Evolutionary conservation across 2,113 vertebrate genomes (phyloP).

Genomic region (Tupaia chinensis): DNA sequence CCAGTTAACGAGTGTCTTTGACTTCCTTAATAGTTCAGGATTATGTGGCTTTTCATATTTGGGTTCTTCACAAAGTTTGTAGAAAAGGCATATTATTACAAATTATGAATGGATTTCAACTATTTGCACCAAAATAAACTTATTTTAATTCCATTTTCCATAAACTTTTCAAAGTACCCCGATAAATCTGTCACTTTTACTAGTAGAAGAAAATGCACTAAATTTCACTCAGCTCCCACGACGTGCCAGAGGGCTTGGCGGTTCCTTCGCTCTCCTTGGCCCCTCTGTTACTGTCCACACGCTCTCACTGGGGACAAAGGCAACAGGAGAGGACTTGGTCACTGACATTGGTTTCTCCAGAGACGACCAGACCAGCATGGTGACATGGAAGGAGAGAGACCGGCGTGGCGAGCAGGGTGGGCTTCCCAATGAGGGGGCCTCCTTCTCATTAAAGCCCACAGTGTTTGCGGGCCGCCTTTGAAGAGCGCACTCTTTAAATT

Average conservation of each 20-base stretch:
- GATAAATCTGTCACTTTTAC: neutral
- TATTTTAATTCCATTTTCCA: no score
- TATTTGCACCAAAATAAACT: no score
- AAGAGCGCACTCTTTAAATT: slow-evolving; percentile 63
- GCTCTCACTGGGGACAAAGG: neutral
- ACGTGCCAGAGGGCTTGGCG: neutral
- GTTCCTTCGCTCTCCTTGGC: neutral
- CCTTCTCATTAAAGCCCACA: neutral
- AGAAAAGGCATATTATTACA: no score
- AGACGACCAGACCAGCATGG: neutral
- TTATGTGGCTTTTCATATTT: neutral
- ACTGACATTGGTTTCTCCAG: neutral
- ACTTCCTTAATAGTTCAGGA: neutral
- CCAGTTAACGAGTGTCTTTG: neutral
- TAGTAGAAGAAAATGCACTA: neutral
- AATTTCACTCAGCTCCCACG: neutral
- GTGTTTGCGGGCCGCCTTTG: slow-evolving; percentile 52
- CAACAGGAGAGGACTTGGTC: neutral
- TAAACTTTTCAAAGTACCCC: no score
- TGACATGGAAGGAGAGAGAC: neutral
- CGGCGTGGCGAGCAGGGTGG: neutral
- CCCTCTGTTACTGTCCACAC: neutral
- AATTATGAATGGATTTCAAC: no score
- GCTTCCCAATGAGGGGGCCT: neutral
- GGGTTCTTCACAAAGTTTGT: no score